These are phyloP conservation scores for Arrhamphus sclerolepis DNA, from an alignment of 2,797 vertebrate species.

Conservation along the genomic window DNA sequence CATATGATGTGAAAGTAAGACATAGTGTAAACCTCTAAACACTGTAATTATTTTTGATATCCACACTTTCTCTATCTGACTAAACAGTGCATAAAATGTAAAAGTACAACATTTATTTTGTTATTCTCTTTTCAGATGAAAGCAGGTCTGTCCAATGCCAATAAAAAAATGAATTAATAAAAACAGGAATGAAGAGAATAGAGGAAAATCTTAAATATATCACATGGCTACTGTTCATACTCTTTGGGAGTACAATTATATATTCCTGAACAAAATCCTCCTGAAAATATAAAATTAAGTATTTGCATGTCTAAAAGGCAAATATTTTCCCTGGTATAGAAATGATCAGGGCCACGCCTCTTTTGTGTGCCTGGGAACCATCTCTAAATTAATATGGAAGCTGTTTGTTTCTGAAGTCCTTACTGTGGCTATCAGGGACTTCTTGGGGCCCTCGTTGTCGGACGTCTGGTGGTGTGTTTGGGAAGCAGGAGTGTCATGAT, in stretches of 20 bases:
- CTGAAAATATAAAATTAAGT: slow-evolving; percentile 27
- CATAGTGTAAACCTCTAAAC: too few species aligned
- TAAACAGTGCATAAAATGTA: background rate
- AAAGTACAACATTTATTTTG: background rate
- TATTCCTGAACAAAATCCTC: slow-evolving; percentile 31
- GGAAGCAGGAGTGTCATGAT: slow-evolving; percentile 13
- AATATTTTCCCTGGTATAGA: slow-evolving; percentile 21
- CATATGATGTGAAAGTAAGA: too few species aligned
- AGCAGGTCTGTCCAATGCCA: background rate
- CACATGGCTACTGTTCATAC: too few species aligned
- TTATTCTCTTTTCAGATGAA: background rate
- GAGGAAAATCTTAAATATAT: background rate
- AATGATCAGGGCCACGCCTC: slow-evolving; percentile 70
- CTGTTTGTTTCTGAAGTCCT: slow-evolving; percentile 64
- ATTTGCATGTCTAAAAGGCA: slow-evolving; percentile 21
- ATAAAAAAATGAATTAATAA: background rate
- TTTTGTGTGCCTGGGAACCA: slow-evolving; percentile 68
- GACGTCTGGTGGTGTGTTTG: slow-evolving; percentile 19
- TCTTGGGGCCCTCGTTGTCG: slow-evolving; percentile 26
- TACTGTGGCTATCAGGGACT: slow-evolving; percentile 46
- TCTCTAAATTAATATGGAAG: slow-evolving; percentile 65
- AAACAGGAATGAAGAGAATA: background rate
- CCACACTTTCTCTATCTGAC: too few species aligned
- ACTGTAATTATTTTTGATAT: too few species aligned
- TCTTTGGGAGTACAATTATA: too few species aligned